Evolutionary conservation across 1,140 invertebrate species (phyloP), one percentile per base, ranked within the genome.

Genomic region (Magallana angulata): DNA sequence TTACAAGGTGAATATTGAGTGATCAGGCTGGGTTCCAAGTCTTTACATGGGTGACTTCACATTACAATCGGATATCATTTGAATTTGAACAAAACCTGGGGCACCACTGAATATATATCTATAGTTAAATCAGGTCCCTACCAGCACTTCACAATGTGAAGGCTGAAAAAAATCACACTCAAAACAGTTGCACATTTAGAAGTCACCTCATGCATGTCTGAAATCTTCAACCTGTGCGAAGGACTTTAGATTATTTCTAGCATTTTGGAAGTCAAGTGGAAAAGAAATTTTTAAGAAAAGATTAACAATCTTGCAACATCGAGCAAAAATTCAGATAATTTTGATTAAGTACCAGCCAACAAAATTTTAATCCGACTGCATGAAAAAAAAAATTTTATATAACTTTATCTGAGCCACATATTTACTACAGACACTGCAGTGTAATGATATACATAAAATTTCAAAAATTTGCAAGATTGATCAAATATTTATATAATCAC

Each of bases 161-260:
- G 36, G 68, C 11, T 76, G 11, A 76, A 76, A 76, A 24, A 48
- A 48, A 48, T 48, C 68, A 76, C 60, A 62, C 68, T 76, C 24
- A 76, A 24, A 76, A 30, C 68, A 76, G 18, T 18, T 76, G 68
- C 68, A 76, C 68, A 76, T 76, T 76, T 76, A 76, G 68, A 76
- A 76, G 36, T 76, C 68, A 18, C 14, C 18, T 62, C 18, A 76
- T 30, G 68, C 68, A 76, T 76, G 60, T 62, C 60, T 76, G 8
- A 30, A 30, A 30, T 76, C 68, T 76, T 7, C 36, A 48, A 48
- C 2, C 36, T 76, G 68, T 76, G 12, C 7, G 24, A 76, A 30
- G 68, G 12, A 30, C 68, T 24, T 30, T 30, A 36, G 18, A 48
- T 76, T 76, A 76, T 76, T 30, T 30, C 16, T 16, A 76, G 36